A percentile compares a stretch with the other conserved stretches of the same genome.
phyloP scores from a whole-genome alignment of 2,888 invertebrate species.

The Entomobrya multifasciata region DNA sequence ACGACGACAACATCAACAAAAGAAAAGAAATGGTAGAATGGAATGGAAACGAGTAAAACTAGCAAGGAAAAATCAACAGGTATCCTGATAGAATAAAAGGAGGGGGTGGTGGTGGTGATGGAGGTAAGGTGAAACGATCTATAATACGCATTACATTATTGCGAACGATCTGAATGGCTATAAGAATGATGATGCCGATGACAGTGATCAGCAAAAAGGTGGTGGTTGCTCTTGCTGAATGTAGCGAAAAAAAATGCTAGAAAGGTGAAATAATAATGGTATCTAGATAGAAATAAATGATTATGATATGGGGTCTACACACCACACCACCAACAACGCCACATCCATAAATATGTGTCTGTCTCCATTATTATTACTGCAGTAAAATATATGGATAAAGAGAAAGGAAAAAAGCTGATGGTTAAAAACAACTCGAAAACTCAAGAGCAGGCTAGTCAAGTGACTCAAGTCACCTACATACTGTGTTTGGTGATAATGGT shows the following conservation, averaged over 20 bases:
- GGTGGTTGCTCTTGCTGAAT: not conserved
- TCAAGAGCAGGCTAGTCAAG: too few relatives aligned
- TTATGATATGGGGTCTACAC: not conserved
- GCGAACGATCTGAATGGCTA: not conserved
- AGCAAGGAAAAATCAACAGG: slow-evolving; percentile 1
- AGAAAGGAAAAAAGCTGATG: too few relatives aligned
- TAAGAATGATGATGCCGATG: not conserved
- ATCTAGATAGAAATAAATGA: not conserved
- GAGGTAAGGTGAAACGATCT: not conserved
- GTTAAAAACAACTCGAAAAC: too few relatives aligned
- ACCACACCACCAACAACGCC: not conserved
- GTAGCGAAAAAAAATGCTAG: not conserved
- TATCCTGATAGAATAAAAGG: not conserved
- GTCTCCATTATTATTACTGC: slow-evolving; percentile 6
- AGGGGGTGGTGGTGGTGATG: not conserved
- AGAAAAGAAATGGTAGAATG: slow-evolving; percentile 31
- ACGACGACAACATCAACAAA: slow-evolving; percentile 20
- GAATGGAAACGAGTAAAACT: too few relatives aligned
- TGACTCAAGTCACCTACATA: too few relatives aligned
- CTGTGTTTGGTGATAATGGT: not conserved
- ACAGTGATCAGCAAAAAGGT: not conserved
- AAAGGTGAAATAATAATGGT: too few relatives aligned
- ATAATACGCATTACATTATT: slow-evolving; percentile 72
- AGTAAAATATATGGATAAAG: not conserved
- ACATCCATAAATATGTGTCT: slow-evolving; percentile 18